Evolutionary conservation across 2,888 invertebrate species (phyloP).

Genomic region (Agrypnus murinus): DNA sequence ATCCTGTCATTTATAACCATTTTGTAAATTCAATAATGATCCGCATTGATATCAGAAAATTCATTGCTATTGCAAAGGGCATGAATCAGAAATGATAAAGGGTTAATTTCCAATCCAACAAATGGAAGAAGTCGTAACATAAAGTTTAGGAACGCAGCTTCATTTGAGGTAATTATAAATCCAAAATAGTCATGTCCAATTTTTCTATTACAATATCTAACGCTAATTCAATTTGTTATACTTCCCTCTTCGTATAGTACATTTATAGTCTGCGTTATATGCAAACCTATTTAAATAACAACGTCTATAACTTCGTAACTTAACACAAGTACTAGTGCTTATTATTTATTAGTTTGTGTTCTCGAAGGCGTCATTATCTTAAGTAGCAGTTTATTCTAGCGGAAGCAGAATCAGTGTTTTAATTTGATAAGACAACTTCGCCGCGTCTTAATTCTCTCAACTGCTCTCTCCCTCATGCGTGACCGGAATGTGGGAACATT

Average conservation of each 20-base stretch:
- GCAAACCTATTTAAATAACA: slow-evolving; percentile 34
- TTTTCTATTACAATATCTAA: too few species aligned
- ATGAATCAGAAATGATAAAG: too few species aligned
- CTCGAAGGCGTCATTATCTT: slow-evolving; percentile 55
- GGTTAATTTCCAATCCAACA: too few species aligned
- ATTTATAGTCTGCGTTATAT: slow-evolving; percentile 13
- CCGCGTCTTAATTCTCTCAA: slow-evolving; percentile 55
- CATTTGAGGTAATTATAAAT: too few species aligned
- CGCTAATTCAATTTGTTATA: background rate
- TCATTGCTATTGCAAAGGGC: too few species aligned
- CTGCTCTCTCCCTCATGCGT: slow-evolving; percentile 46
- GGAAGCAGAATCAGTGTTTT: slow-evolving; percentile 55
- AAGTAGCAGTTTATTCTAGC: slow-evolving; percentile 52
- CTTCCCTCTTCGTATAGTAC: background rate
- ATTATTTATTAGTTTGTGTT: slow-evolving; percentile 47
- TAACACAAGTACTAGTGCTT: slow-evolving; percentile 15
- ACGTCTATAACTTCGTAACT: background rate
- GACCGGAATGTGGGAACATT: slow-evolving; percentile 52
- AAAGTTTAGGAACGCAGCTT: too few species aligned
- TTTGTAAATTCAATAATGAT: too few species aligned
- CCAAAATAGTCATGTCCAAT: too few species aligned
- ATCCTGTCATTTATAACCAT: too few species aligned
- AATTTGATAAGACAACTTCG: slow-evolving; percentile 56
- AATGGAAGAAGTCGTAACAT: too few species aligned
- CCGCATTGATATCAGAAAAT: too few species aligned